These are phyloP conservation scores for Himalopsyche kuldschensis DNA, from an alignment of 2,888 invertebrate species.

Conservation along the genomic window DNA sequence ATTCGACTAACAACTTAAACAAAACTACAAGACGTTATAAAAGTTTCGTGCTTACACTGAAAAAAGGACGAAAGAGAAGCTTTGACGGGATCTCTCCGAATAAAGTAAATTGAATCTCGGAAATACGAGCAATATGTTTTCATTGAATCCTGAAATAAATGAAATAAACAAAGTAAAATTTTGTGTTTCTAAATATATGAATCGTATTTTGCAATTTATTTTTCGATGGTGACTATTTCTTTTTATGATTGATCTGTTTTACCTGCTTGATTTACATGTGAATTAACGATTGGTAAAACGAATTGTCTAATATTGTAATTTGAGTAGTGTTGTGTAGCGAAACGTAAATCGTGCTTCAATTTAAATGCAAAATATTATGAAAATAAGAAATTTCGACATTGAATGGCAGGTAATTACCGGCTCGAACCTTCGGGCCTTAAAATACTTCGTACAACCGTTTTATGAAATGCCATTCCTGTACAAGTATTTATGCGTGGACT, in stretches of 20 bases:
- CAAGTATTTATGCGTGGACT: background rate
- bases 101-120: background rate
- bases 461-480: background rate
- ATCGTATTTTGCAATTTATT: too few species aligned
- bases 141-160: background rate
- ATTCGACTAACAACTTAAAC: background rate
- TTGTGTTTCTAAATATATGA: too few species aligned
- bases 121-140: background rate
- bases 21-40: background rate
- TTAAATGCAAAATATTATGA: constrained; percentile 28
- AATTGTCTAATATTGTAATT: background rate
- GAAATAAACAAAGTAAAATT: too few species aligned
- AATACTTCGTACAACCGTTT: background rate
- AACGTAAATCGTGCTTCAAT: constrained; percentile 12
- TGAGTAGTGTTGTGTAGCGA: background rate
- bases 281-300: background rate
- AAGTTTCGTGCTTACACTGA: background rate
- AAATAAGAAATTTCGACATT: constrained; percentile 18
- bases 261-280: background rate
- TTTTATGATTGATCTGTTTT: background rate
- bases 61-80: background rate
- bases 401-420: constrained; percentile 37
- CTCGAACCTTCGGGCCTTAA: constrained; percentile 5
- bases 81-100: background rate
- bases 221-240: too few species aligned